Percentiles rank a stretch among this genome's conserved stretches.
Evolutionary conservation across 2,888 invertebrate genomes (phyloP).

Genomic region (Caenorhabditis afra): DNA sequence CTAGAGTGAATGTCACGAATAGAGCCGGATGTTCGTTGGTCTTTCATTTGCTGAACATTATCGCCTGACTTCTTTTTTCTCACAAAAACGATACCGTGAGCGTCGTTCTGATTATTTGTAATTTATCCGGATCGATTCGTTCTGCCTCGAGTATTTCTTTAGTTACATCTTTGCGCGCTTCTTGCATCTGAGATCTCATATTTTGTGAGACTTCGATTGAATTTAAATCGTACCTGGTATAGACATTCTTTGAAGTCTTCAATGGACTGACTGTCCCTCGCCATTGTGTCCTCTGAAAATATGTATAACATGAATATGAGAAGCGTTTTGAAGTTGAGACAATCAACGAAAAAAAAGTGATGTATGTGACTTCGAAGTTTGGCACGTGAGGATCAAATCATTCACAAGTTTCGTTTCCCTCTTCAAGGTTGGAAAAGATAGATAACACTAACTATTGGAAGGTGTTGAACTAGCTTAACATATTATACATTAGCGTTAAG

Average conservation of each 20-base stretch:
- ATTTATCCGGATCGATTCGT: slow-evolving; percentile 39
- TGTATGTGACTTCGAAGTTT: too few species aligned
- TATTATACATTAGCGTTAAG: too few species aligned
- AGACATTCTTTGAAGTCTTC: slow-evolving; percentile 74
- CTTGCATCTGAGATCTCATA: slow-evolving; percentile 72
- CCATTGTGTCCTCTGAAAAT: slow-evolving; percentile 46
- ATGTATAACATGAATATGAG: too few species aligned
- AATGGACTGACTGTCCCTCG: slow-evolving; percentile 61
- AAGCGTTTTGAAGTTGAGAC: too few species aligned
- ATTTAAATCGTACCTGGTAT: slow-evolving; percentile 62
- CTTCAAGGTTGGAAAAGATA: too few species aligned
- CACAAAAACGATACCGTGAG: slow-evolving; percentile 21
- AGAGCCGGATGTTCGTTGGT: slow-evolving; percentile 61
- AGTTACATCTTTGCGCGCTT: slow-evolving; percentile 70
- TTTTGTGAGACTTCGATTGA: background rate
- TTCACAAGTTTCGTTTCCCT: too few species aligned
- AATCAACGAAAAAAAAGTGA: too few species aligned
- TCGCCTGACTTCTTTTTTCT: background rate
- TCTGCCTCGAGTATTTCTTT: slow-evolving; percentile 54
- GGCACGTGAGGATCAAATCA: too few species aligned
- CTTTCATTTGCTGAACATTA: slow-evolving; percentile 66
- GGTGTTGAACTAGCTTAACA: too few species aligned
- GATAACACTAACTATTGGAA: too few species aligned
- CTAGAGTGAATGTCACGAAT: slow-evolving; percentile 67
- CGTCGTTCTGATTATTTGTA: slow-evolving; percentile 60